These are phyloP conservation scores for Lithodes maja DNA, from an alignment of 2,888 invertebrate species.

Conservation along the genomic window DNA sequence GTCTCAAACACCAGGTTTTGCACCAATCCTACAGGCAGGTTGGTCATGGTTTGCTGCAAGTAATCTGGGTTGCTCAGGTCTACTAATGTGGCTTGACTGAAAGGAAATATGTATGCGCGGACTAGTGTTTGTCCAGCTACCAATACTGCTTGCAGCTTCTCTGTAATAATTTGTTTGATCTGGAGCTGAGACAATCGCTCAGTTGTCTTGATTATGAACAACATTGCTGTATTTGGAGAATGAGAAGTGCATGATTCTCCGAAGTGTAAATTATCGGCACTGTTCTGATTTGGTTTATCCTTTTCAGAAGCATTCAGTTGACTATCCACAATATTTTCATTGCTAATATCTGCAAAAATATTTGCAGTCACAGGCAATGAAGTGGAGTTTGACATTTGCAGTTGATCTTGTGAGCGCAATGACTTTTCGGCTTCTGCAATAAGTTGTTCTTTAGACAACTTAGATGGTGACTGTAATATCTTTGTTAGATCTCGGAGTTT, in stretches of 20 bases:
- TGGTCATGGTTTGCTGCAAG: neutral
- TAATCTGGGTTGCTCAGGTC: slow-evolving; percentile 40
- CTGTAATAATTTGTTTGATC: slow-evolving; percentile 41
- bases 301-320: neutral
- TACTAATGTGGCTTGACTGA: slow-evolving; percentile 44
- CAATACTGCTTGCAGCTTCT: slow-evolving; percentile 36
- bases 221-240: slow-evolving; percentile 31
- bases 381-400: neutral
- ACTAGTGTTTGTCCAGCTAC: slow-evolving; percentile 38
- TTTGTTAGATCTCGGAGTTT: slow-evolving; percentile 49
- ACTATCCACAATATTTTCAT: neutral
- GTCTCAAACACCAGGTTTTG: slow-evolving; percentile 50
- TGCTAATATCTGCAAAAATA: neutral
- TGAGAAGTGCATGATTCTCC: neutral
- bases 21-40: neutral
- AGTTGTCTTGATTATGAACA: slow-evolving; percentile 47
- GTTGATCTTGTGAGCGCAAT: neutral
- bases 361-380: neutral
- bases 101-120: slow-evolving; percentile 52
- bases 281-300: neutral
- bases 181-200: slow-evolving; percentile 40
- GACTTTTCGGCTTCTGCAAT: neutral
- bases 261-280: neutral
- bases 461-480: slow-evolving; percentile 43
- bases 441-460: slow-evolving; percentile 16